Conservation (phyloP, 2,797 vertebrate genomes). For the Tauraco hartlaubi region DNA sequence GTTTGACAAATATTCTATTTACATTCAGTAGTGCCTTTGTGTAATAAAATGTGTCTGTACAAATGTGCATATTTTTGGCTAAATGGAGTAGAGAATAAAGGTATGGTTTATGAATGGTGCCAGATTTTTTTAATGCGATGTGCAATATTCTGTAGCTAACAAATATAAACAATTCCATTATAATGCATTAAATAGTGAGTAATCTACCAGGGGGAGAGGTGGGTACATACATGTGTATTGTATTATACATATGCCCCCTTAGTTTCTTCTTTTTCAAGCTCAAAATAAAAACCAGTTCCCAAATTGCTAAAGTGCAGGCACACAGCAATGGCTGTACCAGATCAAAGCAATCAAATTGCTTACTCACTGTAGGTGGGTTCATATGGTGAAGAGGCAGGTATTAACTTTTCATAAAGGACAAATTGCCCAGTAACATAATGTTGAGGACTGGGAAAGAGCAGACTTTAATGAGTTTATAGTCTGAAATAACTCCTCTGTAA, state of each 20-base stretch:
- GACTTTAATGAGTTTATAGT: not conserved
- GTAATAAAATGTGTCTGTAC: not conserved
- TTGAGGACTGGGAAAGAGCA: not conserved
- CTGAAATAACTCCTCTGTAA: not conserved
- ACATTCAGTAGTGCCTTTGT: not conserved
- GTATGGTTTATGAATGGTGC: not conserved
- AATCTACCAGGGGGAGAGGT: not conserved
- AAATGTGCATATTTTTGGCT: not conserved
- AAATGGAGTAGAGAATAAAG: not conserved
- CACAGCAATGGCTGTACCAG: not conserved
- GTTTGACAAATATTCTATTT: conserved; percentile 23
- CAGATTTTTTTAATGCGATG: not conserved
- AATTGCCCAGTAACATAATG: not conserved
- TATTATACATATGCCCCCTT: not conserved
- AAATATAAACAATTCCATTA: not conserved
- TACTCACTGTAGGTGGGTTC: not conserved
- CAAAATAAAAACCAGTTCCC: not conserved
- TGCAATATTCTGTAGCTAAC: not conserved
- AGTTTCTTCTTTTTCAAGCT: not conserved
- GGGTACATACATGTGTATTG: not conserved
- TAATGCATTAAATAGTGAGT: not conserved
- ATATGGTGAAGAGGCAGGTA: not conserved
- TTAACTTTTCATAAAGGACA: not conserved
- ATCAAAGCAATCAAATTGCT: not conserved
- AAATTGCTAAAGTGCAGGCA: not conserved